phyloP scores from a whole-genome alignment of 1,140 invertebrate genomes.

The Adoxophyes honmai region DNA sequence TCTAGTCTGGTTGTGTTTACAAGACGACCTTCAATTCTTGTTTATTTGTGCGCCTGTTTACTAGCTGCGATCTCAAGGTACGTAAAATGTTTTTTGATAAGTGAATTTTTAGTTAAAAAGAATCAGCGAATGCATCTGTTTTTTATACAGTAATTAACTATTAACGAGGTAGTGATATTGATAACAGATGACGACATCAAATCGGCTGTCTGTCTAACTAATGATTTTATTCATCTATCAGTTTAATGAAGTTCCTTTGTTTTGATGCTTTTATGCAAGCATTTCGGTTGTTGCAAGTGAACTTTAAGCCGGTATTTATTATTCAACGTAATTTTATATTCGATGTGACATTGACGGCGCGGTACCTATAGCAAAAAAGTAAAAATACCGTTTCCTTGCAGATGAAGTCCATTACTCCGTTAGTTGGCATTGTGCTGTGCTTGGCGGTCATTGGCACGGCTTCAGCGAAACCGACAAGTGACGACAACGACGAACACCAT shows the following conservation, averaged over 20 bases:
- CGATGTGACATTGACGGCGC: not conserved
- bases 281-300: no score
- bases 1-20: not conserved
- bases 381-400: slow-evolving; percentile 25
- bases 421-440: slow-evolving; percentile 22
- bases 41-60: not conserved
- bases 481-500: slow-evolving; percentile 15
- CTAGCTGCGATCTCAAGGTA: no score
- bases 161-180: not conserved
- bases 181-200: slow-evolving; percentile 9
- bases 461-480: slow-evolving; percentile 10
- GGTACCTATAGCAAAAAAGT: slow-evolving; percentile 9
- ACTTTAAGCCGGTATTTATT: no score
- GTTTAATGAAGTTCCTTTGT: no score
- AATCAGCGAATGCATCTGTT: no score
- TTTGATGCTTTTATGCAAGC: no score
- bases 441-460: slow-evolving; percentile 23
- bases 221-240: not conserved
- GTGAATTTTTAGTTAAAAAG: no score
- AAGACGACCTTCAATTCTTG: not conserved
- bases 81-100: no score
- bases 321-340: no score
- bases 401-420: slow-evolving; percentile 30
- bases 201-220: not conserved
- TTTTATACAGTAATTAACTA: no score